Base-by-base conservation (phyloP, 2,797 vertebrate species). In the Brotula barbata region DNA sequence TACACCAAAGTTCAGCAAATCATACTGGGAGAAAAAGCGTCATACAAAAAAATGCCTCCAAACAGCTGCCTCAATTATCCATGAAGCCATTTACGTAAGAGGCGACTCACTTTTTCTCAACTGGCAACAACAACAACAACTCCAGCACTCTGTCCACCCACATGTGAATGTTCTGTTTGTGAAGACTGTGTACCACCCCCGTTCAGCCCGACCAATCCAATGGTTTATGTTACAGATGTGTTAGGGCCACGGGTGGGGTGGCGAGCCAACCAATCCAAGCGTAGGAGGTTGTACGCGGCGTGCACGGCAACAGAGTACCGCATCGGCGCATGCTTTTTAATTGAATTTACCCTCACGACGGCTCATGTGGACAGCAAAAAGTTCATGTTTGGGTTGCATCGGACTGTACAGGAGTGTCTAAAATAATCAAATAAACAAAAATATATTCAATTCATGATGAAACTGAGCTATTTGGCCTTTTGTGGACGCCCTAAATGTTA, bases 81-180 rank as follows among this genome's bases (percentile, higher is more conserved):
- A 17, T 77, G 69, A 56, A 74, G 55, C 21, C 25, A 11, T 74
- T 77, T 74, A 54, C 51, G 17, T 61, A 50, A 71, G 39, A 16
- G 49, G 54, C 39, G 34, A 42, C 54, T 78, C 57, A 63, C 22
- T 50, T 68, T 77, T 78, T 60, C 59, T 78, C 31, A 33, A 10
- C 42, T 72, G 61, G 68, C 61, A 72, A 52, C 53, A 62, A 64
- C 57, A 62, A 64, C 57, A 57, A 42, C 25, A 28, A 28, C 25
- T 28, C 68, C 66, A 48, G 36, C 55, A 57, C 62, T 61, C 50
- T 57, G 45, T 75, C 60, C 67, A 64, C 50, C 67, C 25, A 78
- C 72, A 51, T 72, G 47, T 62, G 59, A 67, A 65, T 1, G 20
- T 22, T 45, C 21, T 51, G 34, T 54, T 48, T 49, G 46, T 63